Percentiles rank a stretch among this genome's conserved stretches.
phyloP scores from a whole-genome alignment of 2,797 vertebrate species.

The Allobates femoralis region DNA sequence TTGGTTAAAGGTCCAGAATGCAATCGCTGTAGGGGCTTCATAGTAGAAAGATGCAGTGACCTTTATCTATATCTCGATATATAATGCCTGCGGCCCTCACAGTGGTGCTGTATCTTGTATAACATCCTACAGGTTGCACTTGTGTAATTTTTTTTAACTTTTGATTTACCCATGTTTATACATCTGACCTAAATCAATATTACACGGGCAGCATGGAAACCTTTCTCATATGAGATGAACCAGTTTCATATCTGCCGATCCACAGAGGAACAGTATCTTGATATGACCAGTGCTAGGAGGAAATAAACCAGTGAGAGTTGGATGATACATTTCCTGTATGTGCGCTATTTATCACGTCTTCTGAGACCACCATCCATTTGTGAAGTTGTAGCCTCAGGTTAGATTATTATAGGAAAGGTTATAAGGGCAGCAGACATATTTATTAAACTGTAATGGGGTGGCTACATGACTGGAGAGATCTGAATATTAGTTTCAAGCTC shows the following conservation, averaged over 20 bases:
- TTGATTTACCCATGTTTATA: neutral
- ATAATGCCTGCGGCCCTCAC: neutral
- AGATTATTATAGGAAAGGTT: constrained; percentile 16
- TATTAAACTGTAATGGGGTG: neutral
- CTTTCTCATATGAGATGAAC: neutral
- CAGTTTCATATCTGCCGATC: neutral
- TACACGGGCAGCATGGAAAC: neutral
- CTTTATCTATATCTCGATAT: neutral
- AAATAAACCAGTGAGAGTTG: neutral
- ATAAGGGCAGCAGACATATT: constrained; percentile 14
- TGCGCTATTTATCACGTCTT: neutral
- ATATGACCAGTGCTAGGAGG: neutral
- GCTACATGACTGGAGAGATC: neutral
- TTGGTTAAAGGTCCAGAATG: too few relatives aligned
- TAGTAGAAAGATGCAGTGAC: too few relatives aligned
- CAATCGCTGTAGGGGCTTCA: too few relatives aligned
- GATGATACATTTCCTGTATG: neutral
- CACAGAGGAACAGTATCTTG: neutral
- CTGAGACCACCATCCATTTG: neutral
- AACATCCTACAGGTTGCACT: neutral
- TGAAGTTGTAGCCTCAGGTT: neutral
- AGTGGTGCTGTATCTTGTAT: neutral
- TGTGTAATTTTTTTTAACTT: neutral
- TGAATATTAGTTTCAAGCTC: neutral
- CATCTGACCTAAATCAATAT: neutral